phyloP scores from a whole-genome alignment of 2,113 vertebrate species.

The Lophura nycthemera region DNA sequence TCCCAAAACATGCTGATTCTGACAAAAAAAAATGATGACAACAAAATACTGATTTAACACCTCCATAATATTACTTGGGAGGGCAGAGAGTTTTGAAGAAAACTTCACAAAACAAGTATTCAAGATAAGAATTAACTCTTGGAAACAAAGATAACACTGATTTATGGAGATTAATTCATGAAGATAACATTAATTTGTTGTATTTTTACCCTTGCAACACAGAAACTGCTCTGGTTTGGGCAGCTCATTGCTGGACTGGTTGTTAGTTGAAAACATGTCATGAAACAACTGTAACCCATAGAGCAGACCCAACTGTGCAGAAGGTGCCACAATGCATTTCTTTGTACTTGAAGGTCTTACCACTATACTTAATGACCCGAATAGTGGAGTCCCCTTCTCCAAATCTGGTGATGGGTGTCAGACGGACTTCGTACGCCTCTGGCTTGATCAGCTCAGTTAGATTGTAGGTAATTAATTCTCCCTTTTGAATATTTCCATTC shows the following conservation, averaged over 20 bases:
- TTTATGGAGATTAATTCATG: background rate
- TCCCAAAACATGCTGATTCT: background rate
- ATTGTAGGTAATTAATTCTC: slow-evolving; percentile 96
- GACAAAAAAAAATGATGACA: background rate
- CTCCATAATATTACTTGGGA: background rate
- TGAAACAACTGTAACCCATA: fast-evolving
- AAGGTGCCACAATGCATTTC: fast-evolving
- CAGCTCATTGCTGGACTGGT: background rate
- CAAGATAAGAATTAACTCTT: background rate
- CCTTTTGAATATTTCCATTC: slow-evolving; percentile 90
- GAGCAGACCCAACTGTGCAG: fast-evolving
- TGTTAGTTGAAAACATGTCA: background rate
- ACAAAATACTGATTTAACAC: background rate
- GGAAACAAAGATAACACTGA: background rate
- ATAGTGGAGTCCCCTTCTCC: slow-evolving; percentile 96
- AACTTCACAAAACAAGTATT: no score
- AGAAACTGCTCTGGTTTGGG: fast-evolving
- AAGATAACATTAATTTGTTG: background rate
- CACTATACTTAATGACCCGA: slow-evolving; percentile 95
- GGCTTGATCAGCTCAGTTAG: slow-evolving; percentile 95
- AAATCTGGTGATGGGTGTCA: slow-evolving; percentile 95
- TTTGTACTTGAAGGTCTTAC: slow-evolving; percentile 64
- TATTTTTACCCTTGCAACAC: background rate
- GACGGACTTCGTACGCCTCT: slow-evolving; percentile 93
- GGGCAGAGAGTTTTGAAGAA: no score